Percentiles rank a stretch among this genome's conserved stretches.
Evolutionary conservation across 2,888 invertebrate species (phyloP).

Genomic region (Chouioia cunea): DNA sequence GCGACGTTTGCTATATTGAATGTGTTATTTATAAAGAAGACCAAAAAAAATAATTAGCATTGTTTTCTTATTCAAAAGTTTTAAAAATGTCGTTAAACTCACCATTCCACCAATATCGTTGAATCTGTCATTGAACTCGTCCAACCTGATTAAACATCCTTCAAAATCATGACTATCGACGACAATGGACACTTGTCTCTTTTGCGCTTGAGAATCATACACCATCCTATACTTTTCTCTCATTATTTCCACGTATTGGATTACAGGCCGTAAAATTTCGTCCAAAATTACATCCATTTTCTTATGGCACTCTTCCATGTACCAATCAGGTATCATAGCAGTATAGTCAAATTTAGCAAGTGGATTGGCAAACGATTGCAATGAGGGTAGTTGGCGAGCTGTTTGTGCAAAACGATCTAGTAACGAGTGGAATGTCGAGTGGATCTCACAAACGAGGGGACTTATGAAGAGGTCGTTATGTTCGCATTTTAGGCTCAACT

Average conservation of each 20-base stretch:
- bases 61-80: no score
- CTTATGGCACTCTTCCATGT: slow-evolving; percentile 69
- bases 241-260: slow-evolving; percentile 71
- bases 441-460: slow-evolving; percentile 55
- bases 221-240: slow-evolving; percentile 73
- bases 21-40: no score
- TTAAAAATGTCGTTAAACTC: no score
- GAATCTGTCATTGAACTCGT: slow-evolving; percentile 57
- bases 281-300: slow-evolving; percentile 71
- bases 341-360: slow-evolving; percentile 49
- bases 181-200: slow-evolving; percentile 70
- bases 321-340: slow-evolving; percentile 58
- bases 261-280: slow-evolving; percentile 72
- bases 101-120: slow-evolving; percentile 60
- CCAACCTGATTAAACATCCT: slow-evolving; percentile 55
- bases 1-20: no score
- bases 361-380: background rate
- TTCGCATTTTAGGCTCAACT: slow-evolving; percentile 44
- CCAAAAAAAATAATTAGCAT: no score
- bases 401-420: slow-evolving; percentile 57
- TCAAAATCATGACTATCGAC: slow-evolving; percentile 68
- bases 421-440: slow-evolving; percentile 54
- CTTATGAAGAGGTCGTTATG: slow-evolving; percentile 53
- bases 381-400: slow-evolving; percentile 16
- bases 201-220: slow-evolving; percentile 71